Evolutionary conservation across 92 coral and sea anemone species (phyloP).

Genomic region (Scolanthus callimorphus): DNA sequence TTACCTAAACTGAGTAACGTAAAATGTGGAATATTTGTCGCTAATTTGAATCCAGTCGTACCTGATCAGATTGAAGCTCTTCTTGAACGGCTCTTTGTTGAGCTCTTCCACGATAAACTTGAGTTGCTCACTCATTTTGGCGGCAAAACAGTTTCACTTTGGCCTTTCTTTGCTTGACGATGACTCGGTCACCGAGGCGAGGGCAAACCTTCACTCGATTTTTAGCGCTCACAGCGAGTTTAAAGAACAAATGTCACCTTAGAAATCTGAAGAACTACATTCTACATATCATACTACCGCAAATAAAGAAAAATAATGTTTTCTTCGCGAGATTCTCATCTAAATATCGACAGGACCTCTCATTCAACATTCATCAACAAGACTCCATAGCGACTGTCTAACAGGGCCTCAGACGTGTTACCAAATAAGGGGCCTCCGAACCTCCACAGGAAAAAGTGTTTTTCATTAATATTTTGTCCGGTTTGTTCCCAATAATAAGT

Average conservation of each 20-base stretch:
- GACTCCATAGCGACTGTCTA: background rate
- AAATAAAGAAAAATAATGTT: too few species aligned
- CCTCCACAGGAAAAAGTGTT: too few species aligned
- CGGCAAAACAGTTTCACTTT: too few species aligned
- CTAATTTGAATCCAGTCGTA: constrained; percentile 9
- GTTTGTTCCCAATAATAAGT: too few species aligned
- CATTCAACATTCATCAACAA: background rate
- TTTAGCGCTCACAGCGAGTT: background rate
- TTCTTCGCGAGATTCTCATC: background rate
- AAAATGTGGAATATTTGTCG: too few species aligned
- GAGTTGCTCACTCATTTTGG: constrained; percentile 92
- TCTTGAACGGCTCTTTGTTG: constrained; percentile 93
- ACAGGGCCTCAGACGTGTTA: background rate
- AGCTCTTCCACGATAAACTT: constrained; percentile 93
- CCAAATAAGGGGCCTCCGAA: background rate
- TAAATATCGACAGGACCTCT: background rate
- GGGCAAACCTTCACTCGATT: background rate
- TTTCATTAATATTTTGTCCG: too few species aligned
- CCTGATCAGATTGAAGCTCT: constrained; percentile 97
- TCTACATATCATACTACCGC: background rate
- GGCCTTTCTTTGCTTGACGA: too few species aligned
- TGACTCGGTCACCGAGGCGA: too few species aligned
- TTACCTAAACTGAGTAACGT: too few species aligned
- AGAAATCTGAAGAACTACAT: background rate
- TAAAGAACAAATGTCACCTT: background rate